These are phyloP conservation scores for Rhinolophus sinicus DNA, from an alignment of 2,113 vertebrate genomes.

Conservation along the genomic window DNA sequence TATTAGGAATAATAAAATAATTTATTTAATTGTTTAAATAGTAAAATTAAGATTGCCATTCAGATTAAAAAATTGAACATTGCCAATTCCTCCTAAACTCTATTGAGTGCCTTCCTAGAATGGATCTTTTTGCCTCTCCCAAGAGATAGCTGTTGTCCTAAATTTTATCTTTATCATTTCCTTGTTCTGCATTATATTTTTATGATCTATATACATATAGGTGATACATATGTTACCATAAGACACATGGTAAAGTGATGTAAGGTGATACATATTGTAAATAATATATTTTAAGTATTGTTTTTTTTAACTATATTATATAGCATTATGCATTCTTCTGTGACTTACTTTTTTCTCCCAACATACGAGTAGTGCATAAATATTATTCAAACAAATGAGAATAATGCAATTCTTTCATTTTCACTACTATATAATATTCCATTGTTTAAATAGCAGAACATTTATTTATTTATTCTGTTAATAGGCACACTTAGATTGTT, in stretches of 20 bases:
- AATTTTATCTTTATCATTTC: not conserved
- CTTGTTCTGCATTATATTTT: not conserved
- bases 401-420: not conserved
- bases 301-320: not conserved
- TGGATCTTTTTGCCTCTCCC: not conserved
- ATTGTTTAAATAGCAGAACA: not conserved
- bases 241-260: not conserved
- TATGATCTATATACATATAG: not conserved
- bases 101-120: not conserved
- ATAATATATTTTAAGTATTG: not conserved
- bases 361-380: not conserved
- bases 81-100: not conserved
- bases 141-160: not conserved
- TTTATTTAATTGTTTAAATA: not conserved
- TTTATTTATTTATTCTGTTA: not conserved
- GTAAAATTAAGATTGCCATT: not conserved
- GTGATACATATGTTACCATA: not conserved
- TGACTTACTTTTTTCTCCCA: not conserved
- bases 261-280: not conserved
- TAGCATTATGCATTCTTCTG: not conserved
- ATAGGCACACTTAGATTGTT: not conserved
- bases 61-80: not conserved
- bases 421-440: not conserved
- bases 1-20: not conserved
- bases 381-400: not conserved